phyloP scores from a whole-genome alignment of 2,797 vertebrate species.

The Sebastes variabilis region DNA sequence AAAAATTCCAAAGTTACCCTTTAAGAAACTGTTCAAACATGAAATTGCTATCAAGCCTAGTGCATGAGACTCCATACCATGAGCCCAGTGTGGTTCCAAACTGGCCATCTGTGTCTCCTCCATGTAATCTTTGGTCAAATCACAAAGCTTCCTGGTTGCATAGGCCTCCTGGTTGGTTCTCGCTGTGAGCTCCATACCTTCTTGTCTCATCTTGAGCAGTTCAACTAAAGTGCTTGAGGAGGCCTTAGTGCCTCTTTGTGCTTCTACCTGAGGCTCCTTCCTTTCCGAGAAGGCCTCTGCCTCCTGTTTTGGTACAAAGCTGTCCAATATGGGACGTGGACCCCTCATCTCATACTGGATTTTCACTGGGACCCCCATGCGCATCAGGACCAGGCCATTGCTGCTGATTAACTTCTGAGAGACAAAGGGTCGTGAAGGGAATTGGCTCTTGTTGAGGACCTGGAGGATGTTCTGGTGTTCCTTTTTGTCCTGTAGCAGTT shows the following conservation, averaged over 20 bases:
- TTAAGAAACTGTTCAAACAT: constrained; percentile 31
- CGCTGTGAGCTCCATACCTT: constrained; percentile 82
- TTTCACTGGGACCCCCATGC: constrained; percentile 86
- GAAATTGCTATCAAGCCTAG: not conserved
- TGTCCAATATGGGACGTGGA: not conserved
- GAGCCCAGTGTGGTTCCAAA: constrained; percentile 84
- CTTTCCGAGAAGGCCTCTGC: constrained; percentile 63
- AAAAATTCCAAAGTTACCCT: not conserved
- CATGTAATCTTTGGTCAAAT: constrained; percentile 85
- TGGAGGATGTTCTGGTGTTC: constrained; percentile 89
- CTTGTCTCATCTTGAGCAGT: constrained; percentile 88
- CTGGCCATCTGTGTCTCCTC: constrained; percentile 81
- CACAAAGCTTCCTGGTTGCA: constrained; percentile 86
- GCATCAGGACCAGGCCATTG: constrained; percentile 84
- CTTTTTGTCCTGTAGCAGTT: constrained; percentile 91
- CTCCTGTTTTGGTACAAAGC: constrained; percentile 65
- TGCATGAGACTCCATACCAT: constrained; percentile 81
- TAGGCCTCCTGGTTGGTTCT: constrained; percentile 77
- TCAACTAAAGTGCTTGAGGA: constrained; percentile 89
- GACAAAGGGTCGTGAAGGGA: constrained; percentile 85
- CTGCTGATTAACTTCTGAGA: constrained; percentile 86
- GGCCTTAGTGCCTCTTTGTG: constrained; percentile 68
- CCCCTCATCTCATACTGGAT: constrained; percentile 80
- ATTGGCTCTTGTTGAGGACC: constrained; percentile 83
- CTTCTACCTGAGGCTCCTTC: constrained; percentile 78